Evolutionary conservation across 1,140 invertebrate genomes (phyloP).

Genomic region (Meteorus sp.): DNA sequence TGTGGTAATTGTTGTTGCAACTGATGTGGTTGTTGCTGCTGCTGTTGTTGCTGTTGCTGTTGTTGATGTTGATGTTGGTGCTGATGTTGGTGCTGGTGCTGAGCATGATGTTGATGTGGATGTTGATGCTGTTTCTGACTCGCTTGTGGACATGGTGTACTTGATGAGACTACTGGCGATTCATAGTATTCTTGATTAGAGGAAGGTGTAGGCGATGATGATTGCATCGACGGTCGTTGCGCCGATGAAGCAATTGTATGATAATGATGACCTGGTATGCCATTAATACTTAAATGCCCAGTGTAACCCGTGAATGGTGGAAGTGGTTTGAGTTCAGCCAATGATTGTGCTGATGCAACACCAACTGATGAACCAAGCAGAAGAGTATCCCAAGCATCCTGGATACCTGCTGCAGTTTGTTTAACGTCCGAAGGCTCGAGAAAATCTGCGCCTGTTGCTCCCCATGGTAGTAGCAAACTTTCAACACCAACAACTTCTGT

Average conservation of each 20-base stretch:
- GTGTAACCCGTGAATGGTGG: slow-evolving; percentile 85
- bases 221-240: slow-evolving; percentile 47
- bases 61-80: slow-evolving; percentile 56
- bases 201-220: slow-evolving; percentile 52
- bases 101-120: slow-evolving; percentile 33
- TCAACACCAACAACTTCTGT: slow-evolving; percentile 58
- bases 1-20: slow-evolving; percentile 55
- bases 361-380: slow-evolving; percentile 53
- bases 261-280: slow-evolving; percentile 83
- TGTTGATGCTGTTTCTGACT: slow-evolving; percentile 45
- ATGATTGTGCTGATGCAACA: slow-evolving; percentile 48
- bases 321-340: slow-evolving; percentile 83
- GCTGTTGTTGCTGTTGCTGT: slow-evolving; percentile 54
- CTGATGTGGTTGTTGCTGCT: slow-evolving; percentile 52
- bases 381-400: slow-evolving; percentile 58
- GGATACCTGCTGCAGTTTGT: slow-evolving; percentile 51
- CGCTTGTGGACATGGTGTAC: slow-evolving; percentile 52
- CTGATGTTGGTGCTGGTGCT: slow-evolving; percentile 43
- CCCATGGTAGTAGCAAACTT: slow-evolving; percentile 63
- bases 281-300: slow-evolving; percentile 79
- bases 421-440: slow-evolving; percentile 51
- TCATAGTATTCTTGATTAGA: slow-evolving; percentile 55
- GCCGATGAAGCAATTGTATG: slow-evolving; percentile 71
- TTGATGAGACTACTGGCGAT: slow-evolving; percentile 52
- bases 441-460: slow-evolving; percentile 58